These are phyloP conservation scores for Thumatha senex DNA, from an alignment of 2,888 invertebrate species.

Conservation along the genomic window DNA sequence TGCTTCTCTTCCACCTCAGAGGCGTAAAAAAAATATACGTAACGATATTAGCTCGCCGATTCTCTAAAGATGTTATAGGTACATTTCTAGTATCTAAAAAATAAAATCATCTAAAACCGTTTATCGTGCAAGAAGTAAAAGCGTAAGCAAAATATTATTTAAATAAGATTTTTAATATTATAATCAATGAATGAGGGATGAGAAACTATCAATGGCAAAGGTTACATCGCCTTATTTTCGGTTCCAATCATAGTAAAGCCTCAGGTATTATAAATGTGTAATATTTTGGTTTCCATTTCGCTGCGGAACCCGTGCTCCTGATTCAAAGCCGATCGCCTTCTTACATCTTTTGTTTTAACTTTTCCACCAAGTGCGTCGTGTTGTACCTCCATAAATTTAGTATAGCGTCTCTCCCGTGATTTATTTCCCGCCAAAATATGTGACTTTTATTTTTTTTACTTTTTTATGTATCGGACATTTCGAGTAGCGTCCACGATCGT, in stretches of 20 bases:
- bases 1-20: too few species aligned
- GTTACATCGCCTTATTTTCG: not conserved
- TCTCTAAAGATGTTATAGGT: too few species aligned
- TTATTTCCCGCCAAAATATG: conserved; percentile 82
- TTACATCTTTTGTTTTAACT: conserved; percentile 57
- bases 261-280: not conserved
- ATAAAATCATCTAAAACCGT: too few species aligned
- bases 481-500: conserved; percentile 80
- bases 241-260: not conserved
- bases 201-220: not conserved
- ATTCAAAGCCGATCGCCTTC: conserved; percentile 29
- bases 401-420: conserved; percentile 77
- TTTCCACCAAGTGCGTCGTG: conserved; percentile 62
- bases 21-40: too few species aligned
- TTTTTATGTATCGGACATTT: conserved; percentile 72
- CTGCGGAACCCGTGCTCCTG: conserved; percentile 28
- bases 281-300: conserved; percentile 16
- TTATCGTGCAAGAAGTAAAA: too few species aligned
- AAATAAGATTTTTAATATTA: too few species aligned
- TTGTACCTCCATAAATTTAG: conserved; percentile 77
- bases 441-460: conserved; percentile 58
- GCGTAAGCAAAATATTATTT: too few species aligned
- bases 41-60: too few species aligned
- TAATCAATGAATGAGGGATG: not conserved
- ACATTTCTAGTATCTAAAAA: too few species aligned